Conservation (phyloP, 2,888 invertebrate genomes). For the Calameuta idolon region DNA sequence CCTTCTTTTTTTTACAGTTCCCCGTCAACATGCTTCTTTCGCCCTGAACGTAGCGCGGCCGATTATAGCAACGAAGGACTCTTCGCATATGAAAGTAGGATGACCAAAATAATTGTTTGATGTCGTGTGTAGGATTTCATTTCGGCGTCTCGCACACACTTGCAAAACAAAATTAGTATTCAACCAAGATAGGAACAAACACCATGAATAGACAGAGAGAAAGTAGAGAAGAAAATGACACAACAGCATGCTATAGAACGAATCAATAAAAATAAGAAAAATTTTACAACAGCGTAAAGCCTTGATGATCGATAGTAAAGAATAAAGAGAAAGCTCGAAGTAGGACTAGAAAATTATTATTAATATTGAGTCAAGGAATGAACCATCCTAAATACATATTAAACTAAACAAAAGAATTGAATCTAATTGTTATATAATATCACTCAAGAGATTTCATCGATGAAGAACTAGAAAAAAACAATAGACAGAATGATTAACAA, state of each 20-base stretch:
- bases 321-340: neutral
- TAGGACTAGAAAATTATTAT: neutral
- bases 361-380: neutral
- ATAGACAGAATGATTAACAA: neutral
- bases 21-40: neutral
- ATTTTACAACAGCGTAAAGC: neutral
- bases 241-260: neutral
- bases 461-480: neutral
- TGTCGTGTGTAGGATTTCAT: neutral
- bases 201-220: neutral
- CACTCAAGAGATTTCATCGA: neutral
- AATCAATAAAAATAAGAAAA: neutral
- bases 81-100: neutral
- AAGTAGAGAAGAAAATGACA: neutral
- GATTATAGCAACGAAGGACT: neutral
- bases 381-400: neutral
- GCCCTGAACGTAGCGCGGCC: neutral
- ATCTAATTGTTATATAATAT: neutral
- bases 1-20: slow-evolving; percentile 10
- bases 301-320: neutral
- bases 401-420: neutral
- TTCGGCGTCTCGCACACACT: neutral
- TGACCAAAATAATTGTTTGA: neutral
- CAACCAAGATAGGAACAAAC: neutral
- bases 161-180: neutral